These are phyloP conservation scores for Uloborus plumipes DNA, from an alignment of 2,888 invertebrate species.

Conservation along the genomic window DNA sequence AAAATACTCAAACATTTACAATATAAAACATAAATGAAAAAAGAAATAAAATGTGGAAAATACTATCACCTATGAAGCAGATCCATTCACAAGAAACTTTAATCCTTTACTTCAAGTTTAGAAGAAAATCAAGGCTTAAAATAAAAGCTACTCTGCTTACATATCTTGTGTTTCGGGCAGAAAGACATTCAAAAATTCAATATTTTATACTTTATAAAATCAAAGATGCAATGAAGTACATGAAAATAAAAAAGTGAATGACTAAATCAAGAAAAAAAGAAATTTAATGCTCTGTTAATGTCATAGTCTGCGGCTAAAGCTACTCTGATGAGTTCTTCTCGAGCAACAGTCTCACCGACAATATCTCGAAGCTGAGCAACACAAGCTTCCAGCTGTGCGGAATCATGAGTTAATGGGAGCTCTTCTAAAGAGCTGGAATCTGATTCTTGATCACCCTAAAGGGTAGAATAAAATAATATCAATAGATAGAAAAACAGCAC, in stretches of 20 bases:
- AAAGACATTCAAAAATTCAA: too few relatives aligned
- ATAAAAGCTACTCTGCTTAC: too few relatives aligned
- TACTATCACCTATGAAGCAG: too few relatives aligned
- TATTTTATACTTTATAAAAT: too few relatives aligned
- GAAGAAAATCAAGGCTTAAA: too few relatives aligned
- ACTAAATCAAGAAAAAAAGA: constrained; percentile 73
- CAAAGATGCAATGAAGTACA: too few relatives aligned
- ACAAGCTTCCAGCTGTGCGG: constrained; percentile 73
- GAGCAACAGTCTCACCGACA: constrained; percentile 74
- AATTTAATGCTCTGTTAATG: constrained; percentile 76
- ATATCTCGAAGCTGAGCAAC: constrained; percentile 74
- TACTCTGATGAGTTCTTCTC: constrained; percentile 74
- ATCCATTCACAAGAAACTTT: too few relatives aligned
- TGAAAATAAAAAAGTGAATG: neutral
- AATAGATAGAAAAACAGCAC: neutral
- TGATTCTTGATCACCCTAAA: constrained; percentile 65
- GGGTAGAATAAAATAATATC: neutral
- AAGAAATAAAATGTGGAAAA: too few relatives aligned
- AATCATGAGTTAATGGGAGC: constrained; percentile 69
- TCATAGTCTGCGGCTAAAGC: constrained; percentile 77
- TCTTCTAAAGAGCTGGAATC: constrained; percentile 71
- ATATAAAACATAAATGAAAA: too few relatives aligned
- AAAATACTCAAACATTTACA: too few relatives aligned
- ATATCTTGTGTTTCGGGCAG: too few relatives aligned
- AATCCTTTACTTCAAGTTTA: too few relatives aligned